Percentiles rank a stretch among this genome's conserved stretches.
Conservation (phyloP, 1,140 invertebrate genomes). For the Chrysopa pallens region DNA sequence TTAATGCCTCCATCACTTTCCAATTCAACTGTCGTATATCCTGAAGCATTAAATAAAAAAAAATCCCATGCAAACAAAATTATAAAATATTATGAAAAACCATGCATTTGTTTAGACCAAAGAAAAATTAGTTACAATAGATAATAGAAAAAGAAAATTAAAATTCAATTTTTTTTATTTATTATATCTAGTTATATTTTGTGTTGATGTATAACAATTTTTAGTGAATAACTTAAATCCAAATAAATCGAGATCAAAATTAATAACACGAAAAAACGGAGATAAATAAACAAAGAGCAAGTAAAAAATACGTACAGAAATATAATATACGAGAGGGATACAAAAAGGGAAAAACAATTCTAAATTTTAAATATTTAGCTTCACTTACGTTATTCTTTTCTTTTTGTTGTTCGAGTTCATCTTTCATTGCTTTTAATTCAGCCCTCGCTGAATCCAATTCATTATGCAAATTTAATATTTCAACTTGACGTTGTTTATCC, state of each 20-base stretch:
- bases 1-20: constrained; percentile 74
- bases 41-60: constrained; percentile 25
- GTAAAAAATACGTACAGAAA: no score
- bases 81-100: constrained; percentile 1
- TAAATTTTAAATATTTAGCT: no score
- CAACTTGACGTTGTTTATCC: constrained; percentile 14
- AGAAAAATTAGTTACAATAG: constrained; percentile 3
- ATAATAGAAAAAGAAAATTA: no score
- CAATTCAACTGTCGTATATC: constrained; percentile 71
- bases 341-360: no score
- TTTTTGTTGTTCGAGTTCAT: constrained; percentile 44
- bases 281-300: no score
- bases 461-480: constrained; percentile 16
- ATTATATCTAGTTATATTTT: no score
- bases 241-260: no score
- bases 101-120: constrained; percentile 1
- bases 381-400: constrained; percentile 59
- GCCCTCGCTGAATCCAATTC: constrained; percentile 12
- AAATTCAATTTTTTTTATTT: no score
- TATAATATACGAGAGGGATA: no score
- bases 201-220: no score
- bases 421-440: constrained; percentile 12
- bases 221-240: no score
- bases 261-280: no score
- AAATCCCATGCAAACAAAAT: constrained; percentile 1